Evolutionary conservation across 2,113 vertebrate species (phyloP).

Genomic region (Triplophysa rosa): DNA sequence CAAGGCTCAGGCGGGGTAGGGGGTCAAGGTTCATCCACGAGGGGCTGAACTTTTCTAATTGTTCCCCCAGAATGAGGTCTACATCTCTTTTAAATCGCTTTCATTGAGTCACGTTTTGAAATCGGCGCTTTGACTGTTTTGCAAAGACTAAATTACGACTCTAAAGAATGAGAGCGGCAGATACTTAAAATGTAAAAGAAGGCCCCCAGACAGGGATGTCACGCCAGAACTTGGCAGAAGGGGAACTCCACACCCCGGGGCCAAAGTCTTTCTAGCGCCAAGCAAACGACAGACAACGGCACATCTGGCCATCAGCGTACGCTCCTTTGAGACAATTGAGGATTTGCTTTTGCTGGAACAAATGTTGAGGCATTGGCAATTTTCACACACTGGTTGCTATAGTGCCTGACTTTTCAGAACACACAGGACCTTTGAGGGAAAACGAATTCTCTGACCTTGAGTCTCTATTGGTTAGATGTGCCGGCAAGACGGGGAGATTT

Average conservation of each 20-base stretch:
- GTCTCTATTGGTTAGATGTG: background rate
- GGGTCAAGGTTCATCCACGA: conserved; percentile 50
- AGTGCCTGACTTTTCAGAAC: background rate
- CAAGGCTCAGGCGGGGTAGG: background rate
- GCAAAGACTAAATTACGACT: conserved; percentile 52
- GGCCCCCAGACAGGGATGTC: conserved; percentile 46
- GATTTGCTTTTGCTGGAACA: conserved; percentile 31
- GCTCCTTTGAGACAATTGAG: conserved; percentile 21
- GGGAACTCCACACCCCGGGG: conserved; percentile 50
- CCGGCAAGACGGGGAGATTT: conserved; percentile 29
- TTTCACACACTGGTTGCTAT: conserved; percentile 20
- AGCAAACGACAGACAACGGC: conserved; percentile 39
- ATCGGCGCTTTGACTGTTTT: conserved; percentile 10
- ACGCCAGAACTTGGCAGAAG: conserved; percentile 34
- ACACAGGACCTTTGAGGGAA: background rate
- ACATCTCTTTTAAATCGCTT: conserved; percentile 43
- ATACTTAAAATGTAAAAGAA: conserved; percentile 41
- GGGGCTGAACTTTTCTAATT: conserved; percentile 43
- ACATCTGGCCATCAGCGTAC: conserved; percentile 39
- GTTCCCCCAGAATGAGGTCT: conserved; percentile 37
- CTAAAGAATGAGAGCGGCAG: conserved; percentile 25
- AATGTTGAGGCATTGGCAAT: conserved; percentile 16
- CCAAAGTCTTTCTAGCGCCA: conserved; percentile 45
- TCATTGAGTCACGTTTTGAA: conserved; percentile 42
- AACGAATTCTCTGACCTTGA: background rate